Evolutionary conservation across 2,888 invertebrate genomes (phyloP), one percentile per base, ranked within the genome.

Genomic region (Harpalus rubripes): DNA sequence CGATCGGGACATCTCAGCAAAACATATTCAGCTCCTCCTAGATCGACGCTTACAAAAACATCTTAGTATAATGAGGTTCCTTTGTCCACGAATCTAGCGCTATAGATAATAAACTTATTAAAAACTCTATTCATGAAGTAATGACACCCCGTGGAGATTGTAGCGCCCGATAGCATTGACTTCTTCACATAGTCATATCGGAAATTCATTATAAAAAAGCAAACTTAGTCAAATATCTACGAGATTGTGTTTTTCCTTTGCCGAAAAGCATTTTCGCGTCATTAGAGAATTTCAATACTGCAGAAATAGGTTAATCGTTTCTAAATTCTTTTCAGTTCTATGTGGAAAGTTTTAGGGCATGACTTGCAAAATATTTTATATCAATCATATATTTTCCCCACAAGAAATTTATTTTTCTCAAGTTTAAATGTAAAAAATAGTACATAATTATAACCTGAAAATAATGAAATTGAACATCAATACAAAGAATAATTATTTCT

Each of bases 261-360:
- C 74, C 44, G 56, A 59, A 83, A 84, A 84, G 84, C 84, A 84
- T 84, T 84, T 78, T 84, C 84, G 78, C 84, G 68, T 84, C 84
- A 84, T 84, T 84, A 84, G 78, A 63, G 52, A 63, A 84, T 84
- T 84, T 84, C 84, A 84, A 84, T 84, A 84, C 74, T 44, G 65
- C 61, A 84, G 78, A 84, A 78, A 84, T 84, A 84, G 84, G 84
- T 84, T 84, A 84, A 84, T 78, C 84, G 78, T 78, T 84, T 52
- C 41, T 63, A 82, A 84, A 65, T 84, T 84, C 84, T 78, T 84
- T 78, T 65, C 83, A 72, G 8, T 61, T 83, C 76, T 76, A 76
- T 74, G 22, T 41, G 65, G 44, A 76, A 84, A 84, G 68, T 78
- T 78, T 80, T 59, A n/a, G 18, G 5, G 16, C 80, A 59, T 80